Conservation (phyloP, 2,113 vertebrate species). For the Thalassoma bifasciatum region DNA sequence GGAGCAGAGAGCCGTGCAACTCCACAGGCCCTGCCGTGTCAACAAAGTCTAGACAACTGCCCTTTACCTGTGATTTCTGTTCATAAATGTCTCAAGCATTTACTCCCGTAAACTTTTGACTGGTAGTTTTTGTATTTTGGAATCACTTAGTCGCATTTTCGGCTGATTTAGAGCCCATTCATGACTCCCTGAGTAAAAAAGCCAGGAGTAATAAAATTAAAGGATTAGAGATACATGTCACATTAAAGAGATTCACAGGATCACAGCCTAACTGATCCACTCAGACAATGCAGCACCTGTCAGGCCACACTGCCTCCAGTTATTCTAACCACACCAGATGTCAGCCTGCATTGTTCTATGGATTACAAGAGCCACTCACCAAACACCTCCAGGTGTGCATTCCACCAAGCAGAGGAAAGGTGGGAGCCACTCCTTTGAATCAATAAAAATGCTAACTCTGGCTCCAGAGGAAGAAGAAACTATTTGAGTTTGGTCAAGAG, state of each 20-base stretch:
- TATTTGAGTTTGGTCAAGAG: slow-evolving; percentile 22
- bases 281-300: slow-evolving; percentile 43
- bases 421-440: slow-evolving; percentile 66
- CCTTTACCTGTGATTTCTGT: slow-evolving; percentile 48
- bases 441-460: slow-evolving; percentile 60
- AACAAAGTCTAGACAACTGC: slow-evolving; percentile 52
- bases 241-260: slow-evolving; percentile 41
- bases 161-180: background rate
- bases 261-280: slow-evolving; percentile 25
- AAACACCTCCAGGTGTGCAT: slow-evolving; percentile 85
- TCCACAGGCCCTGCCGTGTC: slow-evolving; percentile 53
- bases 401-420: slow-evolving; percentile 65
- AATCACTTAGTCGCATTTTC: background rate
- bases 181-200: background rate
- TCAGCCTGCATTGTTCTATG: slow-evolving; percentile 73
- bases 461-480: slow-evolving; percentile 22
- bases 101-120: background rate
- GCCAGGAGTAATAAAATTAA: slow-evolving; percentile 18
- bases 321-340: slow-evolving; percentile 72
- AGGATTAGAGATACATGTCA: slow-evolving; percentile 23
- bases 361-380: slow-evolving; percentile 75
- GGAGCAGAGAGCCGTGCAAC: slow-evolving; percentile 33
- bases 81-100: background rate
- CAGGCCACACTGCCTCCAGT: slow-evolving; percentile 52
- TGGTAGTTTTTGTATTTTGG: background rate